Conservation (phyloP, 2,113 vertebrate genomes). For the Myotis lucifugus region DNA sequence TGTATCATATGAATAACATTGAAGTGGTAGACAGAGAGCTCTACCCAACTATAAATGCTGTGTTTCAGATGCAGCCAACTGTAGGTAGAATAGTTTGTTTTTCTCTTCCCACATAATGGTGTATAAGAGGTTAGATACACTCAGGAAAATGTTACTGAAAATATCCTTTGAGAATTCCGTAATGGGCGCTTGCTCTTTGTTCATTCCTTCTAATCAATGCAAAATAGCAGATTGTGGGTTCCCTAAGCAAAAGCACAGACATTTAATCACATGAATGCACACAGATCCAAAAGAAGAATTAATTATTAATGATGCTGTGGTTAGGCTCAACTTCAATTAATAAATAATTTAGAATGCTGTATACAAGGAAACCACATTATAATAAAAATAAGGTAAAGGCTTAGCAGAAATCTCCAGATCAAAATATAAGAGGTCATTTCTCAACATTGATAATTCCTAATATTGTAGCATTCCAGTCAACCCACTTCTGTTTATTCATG, state of each 20-base stretch:
- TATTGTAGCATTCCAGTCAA: slow-evolving; percentile 22
- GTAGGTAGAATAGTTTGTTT: background rate
- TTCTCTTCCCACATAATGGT: slow-evolving; percentile 63
- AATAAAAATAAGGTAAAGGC: slow-evolving; percentile 55
- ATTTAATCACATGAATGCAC: slow-evolving; percentile 74
- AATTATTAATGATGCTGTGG: slow-evolving; percentile 75
- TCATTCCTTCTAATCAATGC: slow-evolving; percentile 67
- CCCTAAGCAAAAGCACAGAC: slow-evolving; percentile 70
- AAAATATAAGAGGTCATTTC: slow-evolving; percentile 63
- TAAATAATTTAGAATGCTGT: slow-evolving; percentile 75
- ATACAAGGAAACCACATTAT: slow-evolving; percentile 60
- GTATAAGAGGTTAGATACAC: slow-evolving; percentile 55
- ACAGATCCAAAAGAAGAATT: slow-evolving; percentile 70
- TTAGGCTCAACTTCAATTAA: slow-evolving; percentile 77
- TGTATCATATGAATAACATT: background rate
- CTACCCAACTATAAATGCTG: background rate
- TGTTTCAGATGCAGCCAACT: slow-evolving; percentile 1
- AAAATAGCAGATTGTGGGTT: slow-evolving; percentile 69
- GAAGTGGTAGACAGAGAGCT: background rate
- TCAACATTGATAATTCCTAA: slow-evolving; percentile 41
- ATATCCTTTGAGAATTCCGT: slow-evolving; percentile 60
- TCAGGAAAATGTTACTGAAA: slow-evolving; percentile 59
- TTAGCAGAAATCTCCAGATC: slow-evolving; percentile 53
- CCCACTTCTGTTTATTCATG: background rate
- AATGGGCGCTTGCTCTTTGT: slow-evolving; percentile 67